phyloP scores from a whole-genome alignment of 2,888 invertebrate species.

The Tipula unca region DNA sequence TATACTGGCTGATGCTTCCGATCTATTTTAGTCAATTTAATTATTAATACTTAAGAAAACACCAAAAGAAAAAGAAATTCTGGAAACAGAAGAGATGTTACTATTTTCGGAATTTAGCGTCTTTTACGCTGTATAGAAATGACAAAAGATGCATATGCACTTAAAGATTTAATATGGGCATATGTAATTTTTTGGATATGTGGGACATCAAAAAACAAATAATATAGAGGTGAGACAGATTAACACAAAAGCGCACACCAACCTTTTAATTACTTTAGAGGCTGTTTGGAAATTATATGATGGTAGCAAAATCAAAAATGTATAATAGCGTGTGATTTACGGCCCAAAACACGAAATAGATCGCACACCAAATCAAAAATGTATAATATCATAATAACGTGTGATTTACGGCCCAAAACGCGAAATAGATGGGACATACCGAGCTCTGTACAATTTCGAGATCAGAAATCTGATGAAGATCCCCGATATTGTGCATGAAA shows the following conservation, averaged over 20 bases:
- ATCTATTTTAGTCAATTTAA: not conserved
- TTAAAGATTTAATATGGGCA: not conserved
- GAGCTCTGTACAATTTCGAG: no score
- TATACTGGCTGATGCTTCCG: conserved; percentile 8
- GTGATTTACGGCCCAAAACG: no score
- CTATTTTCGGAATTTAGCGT: not conserved
- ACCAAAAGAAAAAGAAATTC: not conserved
- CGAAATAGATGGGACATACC: no score
- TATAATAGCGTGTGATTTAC: no score
- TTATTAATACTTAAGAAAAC: not conserved
- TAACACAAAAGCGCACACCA: not conserved
- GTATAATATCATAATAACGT: no score
- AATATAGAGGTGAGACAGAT: not conserved
- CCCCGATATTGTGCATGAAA: no score
- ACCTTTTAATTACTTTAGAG: not conserved
- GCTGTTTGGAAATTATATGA: no score
- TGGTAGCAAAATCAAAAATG: no score
- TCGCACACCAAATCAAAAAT: no score
- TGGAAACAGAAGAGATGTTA: not conserved
- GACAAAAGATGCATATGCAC: not conserved
- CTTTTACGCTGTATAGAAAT: not conserved
- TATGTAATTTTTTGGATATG: not conserved
- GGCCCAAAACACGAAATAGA: no score
- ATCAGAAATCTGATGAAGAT: no score
- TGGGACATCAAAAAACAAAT: not conserved